These are phyloP conservation scores for Serripes groenlandicus DNA, from an alignment of 2,888 invertebrate genomes.

Conservation along the genomic window DNA sequence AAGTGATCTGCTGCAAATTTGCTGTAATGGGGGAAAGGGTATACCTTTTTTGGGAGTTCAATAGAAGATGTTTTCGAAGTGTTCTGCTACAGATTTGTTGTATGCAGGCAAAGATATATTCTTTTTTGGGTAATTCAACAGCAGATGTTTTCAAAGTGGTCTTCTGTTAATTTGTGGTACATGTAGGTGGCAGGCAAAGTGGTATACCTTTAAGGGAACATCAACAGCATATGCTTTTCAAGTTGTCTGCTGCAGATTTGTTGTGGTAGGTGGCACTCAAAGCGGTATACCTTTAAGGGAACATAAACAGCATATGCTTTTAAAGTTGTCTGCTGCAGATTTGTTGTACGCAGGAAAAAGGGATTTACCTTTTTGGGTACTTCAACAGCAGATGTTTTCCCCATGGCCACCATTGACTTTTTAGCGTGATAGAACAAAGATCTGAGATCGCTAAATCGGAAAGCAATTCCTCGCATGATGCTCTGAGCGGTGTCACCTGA, in stretches of 20 bases:
- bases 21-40: neutral
- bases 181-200: neutral
- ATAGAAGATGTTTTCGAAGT: slow-evolving; percentile 65
- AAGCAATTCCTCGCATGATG: slow-evolving; percentile 83
- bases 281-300: neutral
- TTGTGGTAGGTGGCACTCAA: neutral
- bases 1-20: too few species aligned
- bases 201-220: neutral
- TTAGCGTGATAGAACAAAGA: slow-evolving; percentile 80
- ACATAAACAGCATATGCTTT: too few species aligned
- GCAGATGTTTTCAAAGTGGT: too few species aligned
- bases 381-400: slow-evolving; percentile 66
- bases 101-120: too few species aligned
- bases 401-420: slow-evolving; percentile 70
- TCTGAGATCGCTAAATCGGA: slow-evolving; percentile 81
- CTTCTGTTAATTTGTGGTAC: too few species aligned
- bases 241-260: too few species aligned
- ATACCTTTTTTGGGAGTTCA: slow-evolving; percentile 43
- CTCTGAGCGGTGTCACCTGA: slow-evolving; percentile 83
- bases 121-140: too few species aligned
- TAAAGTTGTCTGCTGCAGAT: too few species aligned
- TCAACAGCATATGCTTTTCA: too few species aligned
- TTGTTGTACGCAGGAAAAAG: too few species aligned
- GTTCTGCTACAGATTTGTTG: too few species aligned
- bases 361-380: slow-evolving; percentile 69